Evolutionary conservation across 2,113 vertebrate genomes (phyloP).

Genomic region (Pristiophorus japonicus): DNA sequence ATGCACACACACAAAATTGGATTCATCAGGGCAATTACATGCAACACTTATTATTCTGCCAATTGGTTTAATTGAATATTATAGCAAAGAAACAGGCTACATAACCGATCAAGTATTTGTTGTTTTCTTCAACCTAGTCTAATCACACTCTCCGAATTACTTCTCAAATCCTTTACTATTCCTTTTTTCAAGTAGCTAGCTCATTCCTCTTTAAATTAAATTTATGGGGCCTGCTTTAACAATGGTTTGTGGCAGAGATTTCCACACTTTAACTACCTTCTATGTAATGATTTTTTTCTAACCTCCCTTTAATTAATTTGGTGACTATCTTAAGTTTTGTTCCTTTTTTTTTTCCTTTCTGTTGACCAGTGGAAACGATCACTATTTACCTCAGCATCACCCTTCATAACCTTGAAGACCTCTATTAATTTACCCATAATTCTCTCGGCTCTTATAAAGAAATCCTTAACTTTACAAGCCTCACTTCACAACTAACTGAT

Average conservation of each 20-base stretch:
- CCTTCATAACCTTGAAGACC: background rate
- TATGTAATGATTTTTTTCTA: background rate
- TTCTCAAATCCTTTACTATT: background rate
- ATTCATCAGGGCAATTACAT: background rate
- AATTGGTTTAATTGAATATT: background rate
- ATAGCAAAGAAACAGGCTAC: background rate
- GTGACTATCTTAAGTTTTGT: background rate
- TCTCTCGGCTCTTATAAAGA: background rate
- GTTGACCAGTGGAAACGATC: background rate
- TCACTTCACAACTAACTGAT: background rate
- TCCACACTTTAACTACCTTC: background rate
- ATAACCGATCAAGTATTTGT: background rate
- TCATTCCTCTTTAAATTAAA: background rate
- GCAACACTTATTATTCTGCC: background rate
- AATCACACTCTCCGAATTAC: background rate
- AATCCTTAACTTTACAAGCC: background rate
- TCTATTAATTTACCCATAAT: background rate
- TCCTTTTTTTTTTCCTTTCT: no score
- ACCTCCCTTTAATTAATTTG: background rate
- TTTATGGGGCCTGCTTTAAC: background rate
- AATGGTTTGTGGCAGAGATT: background rate
- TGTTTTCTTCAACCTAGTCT: background rate
- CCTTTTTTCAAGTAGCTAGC: background rate
- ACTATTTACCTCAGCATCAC: background rate
- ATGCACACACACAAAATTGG: background rate